Base-by-base conservation (phyloP, 2,797 vertebrate species). In the Acipenser ruthenus region DNA sequence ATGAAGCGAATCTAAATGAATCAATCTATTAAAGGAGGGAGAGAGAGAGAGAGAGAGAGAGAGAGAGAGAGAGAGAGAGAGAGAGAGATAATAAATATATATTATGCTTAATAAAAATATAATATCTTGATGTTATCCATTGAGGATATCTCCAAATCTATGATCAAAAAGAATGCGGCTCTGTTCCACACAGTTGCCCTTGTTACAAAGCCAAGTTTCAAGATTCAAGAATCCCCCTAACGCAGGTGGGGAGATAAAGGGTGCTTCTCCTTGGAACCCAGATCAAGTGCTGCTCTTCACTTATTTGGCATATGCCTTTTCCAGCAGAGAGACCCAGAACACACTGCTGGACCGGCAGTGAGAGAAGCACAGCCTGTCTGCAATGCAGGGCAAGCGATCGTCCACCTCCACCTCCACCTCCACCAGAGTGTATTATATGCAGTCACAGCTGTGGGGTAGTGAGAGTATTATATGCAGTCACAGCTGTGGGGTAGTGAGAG, bases 271-370 rank as follows among this genome's bases (percentile, higher is more conserved):
- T 18, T 18, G 51, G 53, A 4, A 18, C 10, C n/a, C 6, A 55
- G 11, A 13, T 47, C 47, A 8, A 58, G 15, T 2, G 60, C 6
- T 6, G 6, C 47, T 51, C 1, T 49, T 12, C 55, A 82, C 93
- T 53, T 82, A 98, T 95, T 98, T 99, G 53, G 95, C 96, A 50
- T 95, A 97, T 15, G 92, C 96, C 78, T 99, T 99, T 81, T 99
- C 96, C 83, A 99, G 69, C 0, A 98, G 78, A 0, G 95, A 90
- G n/a, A 98, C 90, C 96, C 96, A 99, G 78, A 98, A 98, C 18
- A 91, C 91, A 65, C 82, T 79, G 60, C 93, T 89, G 10, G 83
- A 87, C 70, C 91, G 92, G 78, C 96, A 98, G 51, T 87, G 88
- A 65, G 96, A 98, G 81, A 99, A 97, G 80, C 96, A 97, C 64